Conservation (phyloP, 2,113 vertebrate genomes). For the Myrmophylax atrothorax region DNA sequence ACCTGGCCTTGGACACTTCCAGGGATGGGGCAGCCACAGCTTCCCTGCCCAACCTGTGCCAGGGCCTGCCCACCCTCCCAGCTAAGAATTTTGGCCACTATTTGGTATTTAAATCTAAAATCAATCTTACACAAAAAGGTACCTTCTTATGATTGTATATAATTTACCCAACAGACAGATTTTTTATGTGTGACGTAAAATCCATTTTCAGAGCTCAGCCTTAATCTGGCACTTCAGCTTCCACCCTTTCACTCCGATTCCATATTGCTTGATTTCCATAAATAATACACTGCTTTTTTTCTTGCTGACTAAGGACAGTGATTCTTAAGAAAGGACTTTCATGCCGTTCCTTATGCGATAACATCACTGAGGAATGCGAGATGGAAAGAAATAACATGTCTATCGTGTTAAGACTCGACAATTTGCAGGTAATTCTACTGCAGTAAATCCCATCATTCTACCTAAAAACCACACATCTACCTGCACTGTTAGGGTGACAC, state of each 20-base stretch:
- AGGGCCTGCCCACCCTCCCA: not conserved
- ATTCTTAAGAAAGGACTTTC: not conserved
- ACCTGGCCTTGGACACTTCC: not conserved
- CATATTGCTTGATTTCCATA: not conserved
- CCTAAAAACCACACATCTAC: not conserved
- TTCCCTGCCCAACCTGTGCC: not conserved
- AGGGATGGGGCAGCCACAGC: not conserved
- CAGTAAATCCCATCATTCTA: not conserved
- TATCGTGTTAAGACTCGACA: not conserved
- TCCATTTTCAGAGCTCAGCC: not conserved
- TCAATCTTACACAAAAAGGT: not conserved
- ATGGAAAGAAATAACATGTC: not conserved
- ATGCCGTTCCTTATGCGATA: not conserved
- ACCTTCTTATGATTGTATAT: not conserved
- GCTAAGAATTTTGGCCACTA: not conserved
- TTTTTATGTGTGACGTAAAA: not conserved
- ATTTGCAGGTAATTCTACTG: not conserved
- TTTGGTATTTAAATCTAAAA: not conserved
- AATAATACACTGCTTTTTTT: not conserved
- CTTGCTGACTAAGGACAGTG: constrained; percentile 1
- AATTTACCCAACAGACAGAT: not conserved
- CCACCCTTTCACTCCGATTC: not conserved
- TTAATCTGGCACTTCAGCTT: not conserved
- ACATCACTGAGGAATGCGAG: not conserved
- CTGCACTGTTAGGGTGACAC: not conserved